phyloP scores from a whole-genome alignment of 2,113 vertebrate species.

The Ceyx margarethae region DNA sequence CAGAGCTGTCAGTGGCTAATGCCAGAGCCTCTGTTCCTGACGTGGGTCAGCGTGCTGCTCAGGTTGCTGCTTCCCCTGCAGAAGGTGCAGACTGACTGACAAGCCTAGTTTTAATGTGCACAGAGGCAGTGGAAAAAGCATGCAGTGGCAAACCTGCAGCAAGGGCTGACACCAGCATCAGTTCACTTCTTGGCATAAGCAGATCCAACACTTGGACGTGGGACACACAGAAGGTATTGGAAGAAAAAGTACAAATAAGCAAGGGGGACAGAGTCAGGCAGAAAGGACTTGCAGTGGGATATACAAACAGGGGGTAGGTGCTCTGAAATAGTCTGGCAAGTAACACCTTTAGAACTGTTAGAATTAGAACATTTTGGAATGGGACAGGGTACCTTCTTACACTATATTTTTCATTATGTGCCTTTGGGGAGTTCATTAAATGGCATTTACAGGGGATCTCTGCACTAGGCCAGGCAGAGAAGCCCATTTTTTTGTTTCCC shows the following conservation, averaged over 20 bases:
- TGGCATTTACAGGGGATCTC: not conserved
- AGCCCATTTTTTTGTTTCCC: not conserved
- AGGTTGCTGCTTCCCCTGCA: not conserved
- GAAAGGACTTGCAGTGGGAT: accelerated
- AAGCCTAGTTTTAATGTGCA: conserved; percentile 24
- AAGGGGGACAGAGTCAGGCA: not conserved
- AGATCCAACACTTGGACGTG: not conserved
- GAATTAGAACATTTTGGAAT: not conserved
- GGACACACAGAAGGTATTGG: accelerated
- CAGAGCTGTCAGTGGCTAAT: conserved; percentile 93
- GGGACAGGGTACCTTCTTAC: not conserved
- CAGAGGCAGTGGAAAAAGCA: not conserved
- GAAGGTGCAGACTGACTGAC: conserved; percentile 57
- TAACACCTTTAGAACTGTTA: not conserved
- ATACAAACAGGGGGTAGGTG: accelerated
- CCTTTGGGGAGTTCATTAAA: not conserved
- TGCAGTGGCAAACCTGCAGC: not conserved
- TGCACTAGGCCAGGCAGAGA: not conserved
- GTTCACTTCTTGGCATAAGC: not conserved
- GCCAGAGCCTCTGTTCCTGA: conserved; percentile 74
- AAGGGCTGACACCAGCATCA: not conserved
- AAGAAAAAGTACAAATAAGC: not conserved
- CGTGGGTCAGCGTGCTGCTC: conserved; percentile 43
- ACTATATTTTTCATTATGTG: not conserved
- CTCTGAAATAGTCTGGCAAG: not conserved